Base-by-base conservation (phyloP, 1,140 invertebrate species). In the Oedothorax gibbosus region DNA sequence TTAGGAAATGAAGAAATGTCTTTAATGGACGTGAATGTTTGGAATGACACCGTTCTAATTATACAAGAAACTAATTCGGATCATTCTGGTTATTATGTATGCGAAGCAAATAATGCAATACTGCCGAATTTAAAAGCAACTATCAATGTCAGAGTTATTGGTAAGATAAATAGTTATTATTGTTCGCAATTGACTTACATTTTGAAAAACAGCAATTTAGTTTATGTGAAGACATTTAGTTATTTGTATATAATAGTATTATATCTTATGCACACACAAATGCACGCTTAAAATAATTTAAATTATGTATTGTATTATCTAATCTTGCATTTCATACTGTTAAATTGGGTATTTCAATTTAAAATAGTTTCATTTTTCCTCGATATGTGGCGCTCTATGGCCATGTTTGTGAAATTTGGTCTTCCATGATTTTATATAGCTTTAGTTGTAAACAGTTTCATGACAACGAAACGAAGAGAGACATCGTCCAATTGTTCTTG, bases 21-120 rank as follows among this genome's bases (percentile, higher is more conserved):
- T 53, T 0, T 54, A 9, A 1, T 65, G 18, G 76, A 78, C 50
- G 10, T 14, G 66, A 53, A n/a, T 20, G 0, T 20, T 21, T 78
- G 76, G 76, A 78, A 78, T 20, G 76, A 78, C 8, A 56, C 78
- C 2, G n/a, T 64, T 71, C 49, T 82, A 12, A 51, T 82, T 0
- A 64, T 82, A 18, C 15, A 15, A 7, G 54, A 66, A 18, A 64
- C 14, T 11, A 50, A 54, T 50, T 10, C 53, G 5, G 93, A 93
- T 87, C 95, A 97, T 89, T 96, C 96, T 91, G 96, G 95, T 75
- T 93, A 92, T 54, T 97, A 97, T 88, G 92, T 93, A 9, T 98
- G 96, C 87, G 93, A 94, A 49, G 96, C 96, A 62, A 93, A 95
- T 90, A 97, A 97, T 89, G 96, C 96, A 1, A 93, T 98, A 88